Evolutionary conservation across 2,888 invertebrate species (phyloP), one percentile per base, ranked within the genome.

Genomic region (Spisula subtruncata): DNA sequence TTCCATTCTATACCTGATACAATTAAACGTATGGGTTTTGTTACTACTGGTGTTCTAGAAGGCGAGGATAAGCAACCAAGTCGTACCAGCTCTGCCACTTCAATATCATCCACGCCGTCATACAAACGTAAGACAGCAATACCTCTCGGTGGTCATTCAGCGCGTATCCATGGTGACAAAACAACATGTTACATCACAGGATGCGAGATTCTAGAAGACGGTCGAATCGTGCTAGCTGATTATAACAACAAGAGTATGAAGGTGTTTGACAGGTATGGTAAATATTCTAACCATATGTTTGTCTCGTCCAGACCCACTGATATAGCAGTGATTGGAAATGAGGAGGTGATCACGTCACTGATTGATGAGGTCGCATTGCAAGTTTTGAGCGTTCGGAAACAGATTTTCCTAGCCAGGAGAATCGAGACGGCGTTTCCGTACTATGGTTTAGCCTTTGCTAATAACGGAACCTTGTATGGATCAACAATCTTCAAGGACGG

Each of bases 131-230:
- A 83, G 79, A 82, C 66, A 46, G 89, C 86, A 8, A 71, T 89
- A 71, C 89, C 89, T 29, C 83, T 80, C 16, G 89, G 89, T 8
- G 89, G 89, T 35, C 89, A 89, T 60, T 81, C 89, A 6, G 89
- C 86, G 5, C 89, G 89, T 20, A 86, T 86, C 41, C 80, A 54
- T 41, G 66, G 51, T 1, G 89, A 89, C 60, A 89, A 60, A 32
- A 89, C 89, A 56, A 89, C 89, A 41, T 89, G 89, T 29, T 56
- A 80, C 46, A 82, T 89, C 5, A 89, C 89, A 0, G 89, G 89
- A n/a, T 56, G 83, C 56, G 86, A 82, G 16, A 60, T 89, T n/a
- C 66, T 89, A 10, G 56, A 86, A 16, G 86, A 89, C 32, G 89
- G 89, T 0, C 25, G 86, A 29, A 32, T 89, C 16, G 18, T 89